Evolutionary conservation across 2,113 vertebrate genomes (phyloP), one percentile per base, ranked within the genome.

Genomic region (Leucosticte australis): DNA sequence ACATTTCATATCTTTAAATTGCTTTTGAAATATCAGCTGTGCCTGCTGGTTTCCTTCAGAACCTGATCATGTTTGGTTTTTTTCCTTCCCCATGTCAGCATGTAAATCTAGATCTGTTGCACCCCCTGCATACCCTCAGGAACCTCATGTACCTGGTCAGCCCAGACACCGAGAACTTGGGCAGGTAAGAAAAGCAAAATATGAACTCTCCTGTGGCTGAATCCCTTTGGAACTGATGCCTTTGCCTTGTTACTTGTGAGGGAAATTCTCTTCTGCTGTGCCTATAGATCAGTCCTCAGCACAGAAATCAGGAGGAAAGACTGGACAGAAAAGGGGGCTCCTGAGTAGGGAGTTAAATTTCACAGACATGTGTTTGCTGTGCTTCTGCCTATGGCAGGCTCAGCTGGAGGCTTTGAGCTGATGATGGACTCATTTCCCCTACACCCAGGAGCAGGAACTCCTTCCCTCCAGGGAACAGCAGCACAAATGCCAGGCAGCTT

Each of bases 71-170:
- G 56, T 53, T 62, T 75, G 23, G 26, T 46, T 81, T 53, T 47
- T n/a, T 57, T 68, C 6, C 46, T 41, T 80, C 63, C 55, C 76
- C 70, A 18, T 69, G 92, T 69, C 75, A 99, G 99, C 99, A 99
- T 74, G 99, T 99, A 5, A 98, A 99, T 96, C 98, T 98, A 79
- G 99, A 99, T 90, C 98, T 99, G 79, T 97, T 99, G 70, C 99
- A 99, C 94, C 99, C 99, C 27, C 98, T 99, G 95, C 99, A 99
- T 74, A 99, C 99, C 37, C 98, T 99, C 97, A 99, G 99, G 98
- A 99, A 99, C 97, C 98, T 99, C 73, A 99, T 99, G 99, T 99
- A 99, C 92, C 97, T 99, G 98, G 98, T 99, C 92, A 98, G 98
- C 91, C 98, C 99, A 2, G 98, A 98, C 95, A 99, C 99, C 9